Evolutionary conservation across 2,888 invertebrate species (phyloP).

Genomic region (Bellardia bayeri): DNA sequence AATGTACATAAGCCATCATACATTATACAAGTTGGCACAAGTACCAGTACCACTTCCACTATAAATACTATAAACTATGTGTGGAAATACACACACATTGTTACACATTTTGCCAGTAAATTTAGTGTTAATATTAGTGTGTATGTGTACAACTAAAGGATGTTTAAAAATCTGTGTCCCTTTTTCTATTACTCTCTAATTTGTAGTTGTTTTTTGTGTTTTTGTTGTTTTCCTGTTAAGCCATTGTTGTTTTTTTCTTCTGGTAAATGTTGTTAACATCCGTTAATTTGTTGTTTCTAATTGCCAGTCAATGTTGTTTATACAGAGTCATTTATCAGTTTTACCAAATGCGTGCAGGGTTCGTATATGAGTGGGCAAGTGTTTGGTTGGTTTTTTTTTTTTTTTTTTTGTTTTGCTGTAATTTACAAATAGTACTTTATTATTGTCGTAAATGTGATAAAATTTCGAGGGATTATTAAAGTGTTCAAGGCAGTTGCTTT

Average conservation of each 20-base stretch:
- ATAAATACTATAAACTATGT: no score
- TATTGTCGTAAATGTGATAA: slow-evolving; percentile 40
- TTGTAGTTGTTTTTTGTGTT: neutral
- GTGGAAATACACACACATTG: no score
- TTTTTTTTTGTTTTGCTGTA: neutral
- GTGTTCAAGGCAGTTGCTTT: slow-evolving; percentile 2
- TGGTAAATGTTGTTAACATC: slow-evolving; percentile 57
- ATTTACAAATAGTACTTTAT: slow-evolving; percentile 7
- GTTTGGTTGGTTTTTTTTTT: neutral
- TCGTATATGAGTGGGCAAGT: neutral
- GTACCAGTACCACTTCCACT: neutral
- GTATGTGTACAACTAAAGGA: neutral
- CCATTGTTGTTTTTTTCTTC: slow-evolving; percentile 1
- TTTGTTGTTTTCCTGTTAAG: neutral
- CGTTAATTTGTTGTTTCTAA: slow-evolving; percentile 72
- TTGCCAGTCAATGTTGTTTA: slow-evolving; percentile 72
- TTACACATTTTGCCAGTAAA: slow-evolving; percentile 13
- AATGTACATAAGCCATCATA: slow-evolving; percentile 35
- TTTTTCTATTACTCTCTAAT: slow-evolving; percentile 10
- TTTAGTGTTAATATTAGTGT: slow-evolving; percentile 46
- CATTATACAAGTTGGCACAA: slow-evolving; percentile 33
- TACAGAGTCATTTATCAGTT: slow-evolving; percentile 67
- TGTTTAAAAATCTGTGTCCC: slow-evolving; percentile 13
- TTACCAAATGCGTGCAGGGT: slow-evolving; percentile 41
- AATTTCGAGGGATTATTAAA: neutral